Conservation (phyloP, 53 echinoderm and acorn worm species). For the Crossaster papposus region DNA sequence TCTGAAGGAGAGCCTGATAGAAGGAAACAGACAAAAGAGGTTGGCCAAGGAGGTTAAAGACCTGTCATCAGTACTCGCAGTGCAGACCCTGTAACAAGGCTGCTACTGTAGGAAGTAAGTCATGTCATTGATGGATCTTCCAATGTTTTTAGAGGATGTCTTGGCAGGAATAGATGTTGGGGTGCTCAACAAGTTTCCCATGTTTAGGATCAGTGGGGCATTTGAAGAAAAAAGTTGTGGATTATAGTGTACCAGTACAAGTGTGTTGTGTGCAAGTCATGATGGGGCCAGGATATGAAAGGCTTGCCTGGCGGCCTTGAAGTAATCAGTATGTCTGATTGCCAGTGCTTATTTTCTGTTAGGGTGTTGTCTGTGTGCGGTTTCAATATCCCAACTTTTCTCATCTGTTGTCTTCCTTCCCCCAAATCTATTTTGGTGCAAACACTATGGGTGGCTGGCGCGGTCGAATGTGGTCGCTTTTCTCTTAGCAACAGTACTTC, state of each 20-base stretch:
- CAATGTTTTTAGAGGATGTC: background rate
- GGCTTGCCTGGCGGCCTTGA: background rate
- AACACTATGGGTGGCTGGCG: no score
- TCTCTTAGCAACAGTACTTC: no score
- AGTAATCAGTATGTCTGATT: background rate
- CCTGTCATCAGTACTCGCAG: no score
- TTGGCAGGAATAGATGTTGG: background rate
- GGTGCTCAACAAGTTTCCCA: background rate
- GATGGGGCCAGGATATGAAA: background rate
- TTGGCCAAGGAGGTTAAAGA: no score
- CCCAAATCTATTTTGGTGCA: no score
- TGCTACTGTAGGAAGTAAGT: no score
- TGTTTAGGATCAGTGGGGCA: background rate
- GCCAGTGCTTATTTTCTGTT: background rate
- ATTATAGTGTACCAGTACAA: background rate
- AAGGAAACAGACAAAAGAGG: no score
- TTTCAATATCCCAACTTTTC: background rate
- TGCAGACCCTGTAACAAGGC: no score
- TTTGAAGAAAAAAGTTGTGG: background rate
- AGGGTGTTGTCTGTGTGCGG: background rate
- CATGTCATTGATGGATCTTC: background rate
- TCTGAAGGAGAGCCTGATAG: no score
- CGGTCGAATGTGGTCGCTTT: no score
- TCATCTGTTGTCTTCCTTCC: background rate
- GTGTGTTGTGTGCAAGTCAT: background rate